Evolutionary conservation across 2,888 invertebrate species (phyloP), one percentile per base, ranked within the genome.

Genomic region (Eremobia ochroleuca): DNA sequence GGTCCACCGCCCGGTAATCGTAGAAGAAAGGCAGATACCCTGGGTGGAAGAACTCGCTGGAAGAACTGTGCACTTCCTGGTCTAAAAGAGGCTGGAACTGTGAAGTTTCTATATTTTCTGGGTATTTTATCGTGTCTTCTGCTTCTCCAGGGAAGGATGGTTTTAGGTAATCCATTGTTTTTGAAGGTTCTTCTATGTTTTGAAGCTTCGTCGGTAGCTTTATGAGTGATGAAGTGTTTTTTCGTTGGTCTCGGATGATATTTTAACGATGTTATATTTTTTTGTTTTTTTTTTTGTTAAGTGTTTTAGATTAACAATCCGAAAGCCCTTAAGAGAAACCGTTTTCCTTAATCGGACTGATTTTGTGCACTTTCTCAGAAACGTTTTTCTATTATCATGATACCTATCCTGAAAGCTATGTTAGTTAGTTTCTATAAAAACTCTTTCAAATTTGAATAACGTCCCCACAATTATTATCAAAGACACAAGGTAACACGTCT

Each of bases 1-100:
- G 86, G 52, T 92, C 92, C 6, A 90, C 90, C 2, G 88, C 83
- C 18, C 93, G 86, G 40, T 91, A 91, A 28, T 95, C 95, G 79
- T 94, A 95, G 76, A 92, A 91, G 87, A 95, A 92, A 1, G 94
- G 95, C 68, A 95, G 83, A 74, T 92, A 95, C 25, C 88, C 91
- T 4, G 90, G 90, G 13, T 90, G 87, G 43, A 89, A 86, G 8
- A 89, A 76, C 11, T 92, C 92, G 68, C 89, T 90, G 15, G 79
- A 58, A 1, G 78, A 82, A 40, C 76, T 82, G 25, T 85, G 84
- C 6, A 81, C 68, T n/a, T 89, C 86, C 8, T 83, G 82, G 8
- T 77, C 77, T 40, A 81, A 11, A n/a, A 83, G 25, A 13, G 89
- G 82, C 15, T 88, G 85, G 9, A 77, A 84, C 25, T 83, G 83